Percentiles rank a stretch among this genome's conserved stretches.
Evolutionary conservation across 2,888 invertebrate species (phyloP).

Genomic region (Sicus ferrugineus): DNA sequence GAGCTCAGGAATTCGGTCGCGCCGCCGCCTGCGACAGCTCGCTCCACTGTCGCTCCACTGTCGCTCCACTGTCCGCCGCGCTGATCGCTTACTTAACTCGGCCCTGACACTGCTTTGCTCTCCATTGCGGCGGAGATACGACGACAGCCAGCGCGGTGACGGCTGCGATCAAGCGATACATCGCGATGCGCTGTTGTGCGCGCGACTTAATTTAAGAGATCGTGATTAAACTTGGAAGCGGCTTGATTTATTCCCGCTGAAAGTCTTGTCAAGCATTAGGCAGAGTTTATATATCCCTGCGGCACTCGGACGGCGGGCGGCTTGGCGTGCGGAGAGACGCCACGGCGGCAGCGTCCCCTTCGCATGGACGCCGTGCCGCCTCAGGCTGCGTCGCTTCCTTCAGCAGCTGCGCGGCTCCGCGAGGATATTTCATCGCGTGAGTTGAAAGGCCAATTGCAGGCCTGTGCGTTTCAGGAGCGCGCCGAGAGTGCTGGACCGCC

Average conservation of each 20-base stretch:
- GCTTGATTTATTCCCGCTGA: constrained; percentile 60
- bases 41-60: constrained; percentile 24
- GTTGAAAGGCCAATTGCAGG: not conserved
- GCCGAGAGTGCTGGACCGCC: no score
- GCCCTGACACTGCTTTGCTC: constrained; percentile 42
- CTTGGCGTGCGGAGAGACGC: not conserved
- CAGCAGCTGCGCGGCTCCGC: not conserved
- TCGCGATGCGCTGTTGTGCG: constrained; percentile 39
- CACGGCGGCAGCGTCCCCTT: not conserved
- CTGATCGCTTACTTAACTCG: constrained; percentile 61
- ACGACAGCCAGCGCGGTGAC: constrained; percentile 31
- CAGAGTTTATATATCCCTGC: constrained; percentile 16
- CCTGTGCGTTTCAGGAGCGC: no score
- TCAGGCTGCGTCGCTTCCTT: not conserved
- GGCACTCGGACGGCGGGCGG: not conserved
- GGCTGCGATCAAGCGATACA: constrained; percentile 38
- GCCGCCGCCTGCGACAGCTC: constrained; percentile 12
- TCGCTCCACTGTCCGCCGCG: constrained; percentile 42
- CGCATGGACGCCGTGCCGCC: not conserved
- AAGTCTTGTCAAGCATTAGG: constrained; percentile 38
- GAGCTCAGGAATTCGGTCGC: no score
- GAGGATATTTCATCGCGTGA: not conserved
- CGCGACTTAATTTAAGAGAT: constrained; percentile 60
- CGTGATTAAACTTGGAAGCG: constrained; percentile 64
- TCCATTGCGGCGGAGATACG: constrained; percentile 31